These are phyloP conservation scores for Mirza zaza DNA, from an alignment of 2,113 vertebrate genomes.

Conservation along the genomic window DNA sequence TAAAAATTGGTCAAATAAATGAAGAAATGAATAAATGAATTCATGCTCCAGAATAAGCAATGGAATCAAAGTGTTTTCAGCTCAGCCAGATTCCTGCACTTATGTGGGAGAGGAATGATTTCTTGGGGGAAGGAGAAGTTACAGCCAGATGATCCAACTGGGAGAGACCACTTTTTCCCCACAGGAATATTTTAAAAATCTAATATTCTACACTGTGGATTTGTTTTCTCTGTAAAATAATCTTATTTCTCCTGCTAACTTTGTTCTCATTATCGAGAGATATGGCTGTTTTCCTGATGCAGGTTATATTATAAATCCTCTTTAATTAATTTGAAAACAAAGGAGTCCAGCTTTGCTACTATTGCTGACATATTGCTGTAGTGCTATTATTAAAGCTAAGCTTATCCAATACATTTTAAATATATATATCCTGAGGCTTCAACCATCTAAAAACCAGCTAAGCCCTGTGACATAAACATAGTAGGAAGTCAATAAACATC, in stretches of 20 bases:
- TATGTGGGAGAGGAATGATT: neutral
- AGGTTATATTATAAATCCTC: neutral
- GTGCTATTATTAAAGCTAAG: neutral
- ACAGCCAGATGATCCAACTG: neutral
- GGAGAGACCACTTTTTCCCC: neutral
- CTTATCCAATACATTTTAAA: neutral
- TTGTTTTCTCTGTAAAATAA: neutral
- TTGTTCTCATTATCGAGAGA: neutral
- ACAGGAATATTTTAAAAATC: neutral
- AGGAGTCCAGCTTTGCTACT: neutral
- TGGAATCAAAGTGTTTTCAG: neutral
- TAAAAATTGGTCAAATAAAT: neutral
- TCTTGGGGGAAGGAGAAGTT: neutral
- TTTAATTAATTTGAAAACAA: constrained; percentile 3
- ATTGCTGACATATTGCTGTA: neutral
- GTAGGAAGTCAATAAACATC: neutral
- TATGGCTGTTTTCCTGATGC: neutral
- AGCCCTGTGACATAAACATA: neutral
- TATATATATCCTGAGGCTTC: neutral
- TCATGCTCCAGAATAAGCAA: neutral
- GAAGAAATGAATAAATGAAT: neutral
- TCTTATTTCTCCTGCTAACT: neutral
- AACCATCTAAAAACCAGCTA: neutral
- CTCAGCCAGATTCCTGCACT: neutral
- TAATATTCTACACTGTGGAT: neutral